Evolutionary conservation across 2,113 vertebrate genomes (phyloP), one percentile per base, ranked within the genome.

Genomic region (Australoheros scitulus): DNA sequence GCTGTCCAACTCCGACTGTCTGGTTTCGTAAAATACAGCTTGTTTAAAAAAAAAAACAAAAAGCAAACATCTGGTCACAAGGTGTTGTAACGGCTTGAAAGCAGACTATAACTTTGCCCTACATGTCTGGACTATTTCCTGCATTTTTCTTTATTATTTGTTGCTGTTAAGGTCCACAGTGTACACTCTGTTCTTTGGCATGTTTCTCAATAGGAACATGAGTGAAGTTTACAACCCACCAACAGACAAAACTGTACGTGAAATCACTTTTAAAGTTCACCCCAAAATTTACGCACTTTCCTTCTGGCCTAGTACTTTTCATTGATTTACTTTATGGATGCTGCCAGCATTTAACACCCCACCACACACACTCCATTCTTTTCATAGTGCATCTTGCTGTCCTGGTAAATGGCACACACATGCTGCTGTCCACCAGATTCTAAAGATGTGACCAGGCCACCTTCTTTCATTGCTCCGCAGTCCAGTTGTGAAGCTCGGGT

Each of bases 121-220:
- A 29, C 57, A 63, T 64, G 86, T 89, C 83, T 86, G 76, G 20
- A 38, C 74, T 17, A 20, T 81, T 92, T 91, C 76, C 89, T 84
- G 72, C 22, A 58, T 59, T 70, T 5, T 47, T 78, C 59, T 14
- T 65, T 72, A 11, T 58, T n/a, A 79, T 14, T 34, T 34, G 7
- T 24, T 65, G 64, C 13, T 77, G 9, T 61, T 83, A 22, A 68
- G 24, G 61, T 26, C 4, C 36, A 61, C 63, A 79, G 32, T 34
- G 65, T 4, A 61, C 43, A 34, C 5, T 77, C 34, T 60, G 86
- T 84, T 81, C 74, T 52, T 63, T 58, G 55, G 52, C 52, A 32
- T 20, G 58, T 83, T 36, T 76, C 17, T 57, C 58, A 82, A 36
- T 58, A 58, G 77, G 22, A 80, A 38, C 14, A 81, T n/a, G 11